Conservation (phyloP, 2,888 invertebrate species). For the Oscheius sp. region DNA sequence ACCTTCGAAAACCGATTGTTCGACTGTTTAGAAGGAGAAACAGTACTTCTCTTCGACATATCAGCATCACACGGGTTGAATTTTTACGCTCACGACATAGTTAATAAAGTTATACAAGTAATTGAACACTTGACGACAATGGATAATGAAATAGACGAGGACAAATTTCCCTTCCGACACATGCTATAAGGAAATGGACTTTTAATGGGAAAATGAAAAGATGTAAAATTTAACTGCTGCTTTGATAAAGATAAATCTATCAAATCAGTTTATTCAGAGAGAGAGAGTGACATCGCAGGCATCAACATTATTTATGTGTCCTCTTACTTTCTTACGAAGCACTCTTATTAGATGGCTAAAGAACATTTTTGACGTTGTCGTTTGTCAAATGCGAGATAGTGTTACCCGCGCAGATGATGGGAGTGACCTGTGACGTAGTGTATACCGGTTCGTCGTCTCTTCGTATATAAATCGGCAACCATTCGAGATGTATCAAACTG, state of each 20-base stretch:
- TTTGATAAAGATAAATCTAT: too few relatives aligned
- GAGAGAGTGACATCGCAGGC: too few relatives aligned
- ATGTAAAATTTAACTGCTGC: too few relatives aligned
- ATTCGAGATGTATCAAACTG: neutral
- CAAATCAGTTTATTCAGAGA: too few relatives aligned
- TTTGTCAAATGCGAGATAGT: conserved; percentile 9
- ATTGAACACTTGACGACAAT: too few relatives aligned
- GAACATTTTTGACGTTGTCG: neutral
- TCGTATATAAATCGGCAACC: neutral
- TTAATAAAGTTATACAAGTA: neutral
- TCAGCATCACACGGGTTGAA: neutral
- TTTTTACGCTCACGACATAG: neutral
- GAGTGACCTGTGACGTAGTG: conserved; percentile 12
- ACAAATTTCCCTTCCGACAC: too few relatives aligned
- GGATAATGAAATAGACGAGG: too few relatives aligned
- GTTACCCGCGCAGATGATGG: neutral
- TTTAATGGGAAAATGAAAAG: too few relatives aligned
- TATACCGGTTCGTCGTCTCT: neutral
- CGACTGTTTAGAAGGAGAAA: neutral
- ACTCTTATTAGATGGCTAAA: too few relatives aligned
- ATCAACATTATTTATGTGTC: too few relatives aligned
- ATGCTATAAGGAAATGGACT: too few relatives aligned
- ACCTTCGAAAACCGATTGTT: neutral
- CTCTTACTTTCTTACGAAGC: too few relatives aligned
- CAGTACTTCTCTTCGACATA: neutral